Evolutionary conservation across 2,797 vertebrate species (phyloP), one percentile per base, ranked within the genome.

Genomic region (Setipinna tenuifilis): DNA sequence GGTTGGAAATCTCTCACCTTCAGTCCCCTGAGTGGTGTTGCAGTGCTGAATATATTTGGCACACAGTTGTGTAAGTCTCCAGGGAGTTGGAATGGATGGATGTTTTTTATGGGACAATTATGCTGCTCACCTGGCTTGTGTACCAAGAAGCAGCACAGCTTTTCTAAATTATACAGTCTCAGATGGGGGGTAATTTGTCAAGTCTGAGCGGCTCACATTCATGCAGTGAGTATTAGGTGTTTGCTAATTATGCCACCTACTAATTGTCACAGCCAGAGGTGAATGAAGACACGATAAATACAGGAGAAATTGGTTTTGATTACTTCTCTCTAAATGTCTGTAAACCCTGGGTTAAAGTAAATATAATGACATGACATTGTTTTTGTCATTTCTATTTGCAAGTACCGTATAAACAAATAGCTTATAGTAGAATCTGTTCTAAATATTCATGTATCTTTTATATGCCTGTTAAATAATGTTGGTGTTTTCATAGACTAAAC

Each of bases 21-120:
- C 62, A 28, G 25, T 68, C 25, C 16, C 68, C 14, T 75, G 28
- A 75, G 68, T 75, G 28, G 28, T 6, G 0, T 6, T 75, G 28
- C 3, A 41, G 68, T 7, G 17, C 68, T 35, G 68, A 41, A 16
- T 75, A 17, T 19, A 35, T 75, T 75, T 75, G 68, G 68, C 68
- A 75, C 68, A 75, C 17, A 12, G 14, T 75, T 75, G 28, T 75
- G 68, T 2, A 35, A 75, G 68, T 75, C 68, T 7, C 28, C 14
- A 41, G 68, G 68, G 14, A 75, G 28, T 41, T 75, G 68, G 68
- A 75, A 17, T 17, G 16, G 83, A 85, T 84, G 85, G 16, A 81
- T 87, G 86, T 86, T 86, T 85, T 31, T 83, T 82, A 82, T 86
- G 88, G 82, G 83, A 81, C 87, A 89, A 88, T 88, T 90, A 87